Conservation (phyloP, 2,113 vertebrate species). For the Eclectus roratus region DNA sequence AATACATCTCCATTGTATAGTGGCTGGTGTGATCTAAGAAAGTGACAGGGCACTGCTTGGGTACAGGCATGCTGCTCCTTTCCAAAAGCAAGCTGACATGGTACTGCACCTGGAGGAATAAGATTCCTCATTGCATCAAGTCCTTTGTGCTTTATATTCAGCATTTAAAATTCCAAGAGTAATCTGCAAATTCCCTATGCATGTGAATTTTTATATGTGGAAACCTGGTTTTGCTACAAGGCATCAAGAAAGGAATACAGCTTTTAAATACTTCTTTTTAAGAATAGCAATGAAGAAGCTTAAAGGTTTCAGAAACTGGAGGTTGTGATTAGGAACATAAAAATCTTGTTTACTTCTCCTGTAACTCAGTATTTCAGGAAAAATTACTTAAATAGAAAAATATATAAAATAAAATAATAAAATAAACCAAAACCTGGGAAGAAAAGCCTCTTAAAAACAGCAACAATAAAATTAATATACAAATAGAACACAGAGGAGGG, state of each 20-base stretch:
- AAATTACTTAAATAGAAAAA: neutral
- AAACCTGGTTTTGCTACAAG: neutral
- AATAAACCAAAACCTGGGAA: neutral
- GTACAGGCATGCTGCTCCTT: neutral
- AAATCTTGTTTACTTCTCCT: neutral
- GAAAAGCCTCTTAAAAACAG: neutral
- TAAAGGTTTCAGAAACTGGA: neutral
- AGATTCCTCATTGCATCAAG: neutral
- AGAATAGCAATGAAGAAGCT: neutral
- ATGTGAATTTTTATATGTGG: neutral
- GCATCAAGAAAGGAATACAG: neutral
- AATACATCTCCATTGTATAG: neutral
- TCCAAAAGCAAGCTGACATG: fast-evolving
- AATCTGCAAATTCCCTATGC: neutral
- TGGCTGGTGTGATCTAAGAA: neutral
- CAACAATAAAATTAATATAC: neutral
- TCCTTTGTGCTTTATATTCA: neutral
- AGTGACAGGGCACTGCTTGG: neutral
- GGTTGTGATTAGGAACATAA: neutral
- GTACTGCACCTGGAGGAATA: neutral
- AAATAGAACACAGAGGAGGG: neutral
- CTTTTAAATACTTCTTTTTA: neutral
- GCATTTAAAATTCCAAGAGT: neutral
- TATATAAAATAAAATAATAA: neutral
- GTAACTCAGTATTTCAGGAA: neutral